Percentiles rank a stretch among this genome's conserved stretches.
These are phyloP conservation scores for Podarcis cretensis DNA, from an alignment of 2,113 vertebrate genomes.

Conservation along the genomic window DNA sequence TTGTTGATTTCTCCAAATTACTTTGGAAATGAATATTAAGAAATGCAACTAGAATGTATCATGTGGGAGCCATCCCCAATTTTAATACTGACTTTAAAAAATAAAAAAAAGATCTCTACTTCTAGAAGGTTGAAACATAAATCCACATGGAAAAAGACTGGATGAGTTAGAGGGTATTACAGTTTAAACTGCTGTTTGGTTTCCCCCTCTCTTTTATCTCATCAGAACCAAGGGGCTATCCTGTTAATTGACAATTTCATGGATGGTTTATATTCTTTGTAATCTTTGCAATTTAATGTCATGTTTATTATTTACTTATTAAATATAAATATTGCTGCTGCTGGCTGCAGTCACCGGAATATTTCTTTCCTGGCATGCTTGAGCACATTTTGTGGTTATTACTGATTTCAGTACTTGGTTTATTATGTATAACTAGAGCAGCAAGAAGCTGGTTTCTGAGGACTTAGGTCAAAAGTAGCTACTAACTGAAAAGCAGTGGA, in stretches of 20 bases:
- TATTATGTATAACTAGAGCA: background rate
- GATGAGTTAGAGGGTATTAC: constrained; percentile 34
- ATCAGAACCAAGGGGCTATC: constrained; percentile 35
- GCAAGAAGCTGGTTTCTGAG: constrained; percentile 28
- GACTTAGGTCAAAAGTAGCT: constrained; percentile 9
- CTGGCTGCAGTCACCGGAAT: constrained; percentile 34
- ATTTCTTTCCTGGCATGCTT: constrained; percentile 16
- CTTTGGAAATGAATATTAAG: no score
- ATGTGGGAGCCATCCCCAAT: no score
- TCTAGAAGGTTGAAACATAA: constrained; percentile 35
- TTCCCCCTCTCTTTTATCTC: constrained; percentile 28
- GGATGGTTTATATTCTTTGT: constrained; percentile 57
- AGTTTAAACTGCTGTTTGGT: constrained; percentile 38
- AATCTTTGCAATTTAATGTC: constrained; percentile 59
- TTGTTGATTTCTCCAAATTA: no score
- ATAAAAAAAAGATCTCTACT: background rate
- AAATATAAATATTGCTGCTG: constrained; percentile 52
- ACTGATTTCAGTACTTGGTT: constrained; percentile 4
- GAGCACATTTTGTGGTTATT: constrained; percentile 27
- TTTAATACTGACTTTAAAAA: no score
- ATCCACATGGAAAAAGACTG: constrained; percentile 7
- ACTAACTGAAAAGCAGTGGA: constrained; percentile 22
- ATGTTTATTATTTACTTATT: constrained; percentile 66
- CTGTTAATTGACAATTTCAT: constrained; percentile 67
- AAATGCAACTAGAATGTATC: no score